Percentiles rank a stretch among this genome's conserved stretches.
Evolutionary conservation across 2,888 invertebrate genomes (phyloP).

Genomic region (Hoplodrina blanda): DNA sequence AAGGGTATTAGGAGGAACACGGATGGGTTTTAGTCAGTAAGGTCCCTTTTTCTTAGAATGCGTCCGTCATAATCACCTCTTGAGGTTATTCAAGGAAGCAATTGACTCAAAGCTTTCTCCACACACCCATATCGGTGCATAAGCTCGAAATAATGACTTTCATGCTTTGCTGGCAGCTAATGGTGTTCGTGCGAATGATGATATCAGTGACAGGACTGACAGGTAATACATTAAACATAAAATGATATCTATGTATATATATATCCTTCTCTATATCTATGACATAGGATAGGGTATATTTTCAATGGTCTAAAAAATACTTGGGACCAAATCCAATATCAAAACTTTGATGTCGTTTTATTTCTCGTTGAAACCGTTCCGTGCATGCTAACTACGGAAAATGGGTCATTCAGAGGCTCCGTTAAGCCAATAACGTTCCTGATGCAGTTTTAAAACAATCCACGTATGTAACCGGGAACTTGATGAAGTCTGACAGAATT

Average conservation of each 20-base stretch:
- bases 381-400: constrained; percentile 17
- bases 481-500: neutral
- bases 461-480: neutral
- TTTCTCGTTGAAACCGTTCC: constrained; percentile 15
- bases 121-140: neutral
- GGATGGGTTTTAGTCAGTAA: too few relatives aligned
- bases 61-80: neutral
- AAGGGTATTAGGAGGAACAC: too few relatives aligned
- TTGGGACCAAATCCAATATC: neutral
- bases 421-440: neutral
- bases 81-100: constrained; percentile 3
- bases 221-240: constrained; percentile 5
- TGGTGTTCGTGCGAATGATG: constrained; percentile 19
- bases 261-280: too few relatives aligned
- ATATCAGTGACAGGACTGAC: constrained; percentile 5
- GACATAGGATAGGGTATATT: too few relatives aligned
- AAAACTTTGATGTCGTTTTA: constrained; percentile 22
- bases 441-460: constrained; percentile 2
- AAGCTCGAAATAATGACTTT: constrained; percentile 18
- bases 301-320: too few relatives aligned
- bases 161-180: constrained; percentile 14
- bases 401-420: constrained; percentile 24
- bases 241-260: too few relatives aligned
- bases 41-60: neutral
- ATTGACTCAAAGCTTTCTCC: neutral